These are phyloP conservation scores for Venustoraphidia nigricollis DNA, from an alignment of 2,888 invertebrate genomes.

Conservation along the genomic window DNA sequence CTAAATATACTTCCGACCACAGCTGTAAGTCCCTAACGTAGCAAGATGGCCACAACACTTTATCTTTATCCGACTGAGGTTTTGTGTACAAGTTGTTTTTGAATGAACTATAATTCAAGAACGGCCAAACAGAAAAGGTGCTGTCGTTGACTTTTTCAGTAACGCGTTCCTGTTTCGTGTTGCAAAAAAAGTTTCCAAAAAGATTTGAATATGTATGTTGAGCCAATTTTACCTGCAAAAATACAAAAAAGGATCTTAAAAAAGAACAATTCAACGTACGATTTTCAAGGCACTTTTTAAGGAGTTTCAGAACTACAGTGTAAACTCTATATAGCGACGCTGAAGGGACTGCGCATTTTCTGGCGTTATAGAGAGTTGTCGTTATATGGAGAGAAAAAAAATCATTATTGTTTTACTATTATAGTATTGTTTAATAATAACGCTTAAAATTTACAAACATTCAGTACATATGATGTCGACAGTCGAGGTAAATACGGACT, in stretches of 20 bases:
- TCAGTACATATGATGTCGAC: too few relatives aligned
- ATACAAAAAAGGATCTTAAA: constrained; percentile 4
- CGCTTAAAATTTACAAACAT: too few relatives aligned
- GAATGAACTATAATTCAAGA: constrained; percentile 64
- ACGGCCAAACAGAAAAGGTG: constrained; percentile 78
- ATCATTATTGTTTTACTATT: too few relatives aligned
- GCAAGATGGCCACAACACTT: constrained; percentile 66
- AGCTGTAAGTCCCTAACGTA: constrained; percentile 68
- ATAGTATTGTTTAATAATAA: too few relatives aligned
- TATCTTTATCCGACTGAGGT: constrained; percentile 24
- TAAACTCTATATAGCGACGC: too few relatives aligned
- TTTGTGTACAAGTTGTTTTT: constrained; percentile 68
- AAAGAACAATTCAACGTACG: not conserved
- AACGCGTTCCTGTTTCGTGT: constrained; percentile 58
- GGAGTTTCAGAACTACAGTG: too few relatives aligned
- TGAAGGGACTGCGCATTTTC: too few relatives aligned
- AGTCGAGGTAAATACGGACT: too few relatives aligned
- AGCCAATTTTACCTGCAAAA: constrained; percentile 72
- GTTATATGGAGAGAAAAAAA: too few relatives aligned
- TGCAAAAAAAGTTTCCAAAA: constrained; percentile 94
- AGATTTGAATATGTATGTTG: constrained; percentile 93
- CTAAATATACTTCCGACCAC: constrained; percentile 78
- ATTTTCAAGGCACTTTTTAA: not conserved
- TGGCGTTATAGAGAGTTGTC: too few relatives aligned
- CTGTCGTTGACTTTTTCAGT: constrained; percentile 46